These are phyloP conservation scores for Hydractinia symbiolongicarpus DNA, from an alignment of 30 jellyfish, hydroid and myxozoan genomes.

Conservation along the genomic window DNA sequence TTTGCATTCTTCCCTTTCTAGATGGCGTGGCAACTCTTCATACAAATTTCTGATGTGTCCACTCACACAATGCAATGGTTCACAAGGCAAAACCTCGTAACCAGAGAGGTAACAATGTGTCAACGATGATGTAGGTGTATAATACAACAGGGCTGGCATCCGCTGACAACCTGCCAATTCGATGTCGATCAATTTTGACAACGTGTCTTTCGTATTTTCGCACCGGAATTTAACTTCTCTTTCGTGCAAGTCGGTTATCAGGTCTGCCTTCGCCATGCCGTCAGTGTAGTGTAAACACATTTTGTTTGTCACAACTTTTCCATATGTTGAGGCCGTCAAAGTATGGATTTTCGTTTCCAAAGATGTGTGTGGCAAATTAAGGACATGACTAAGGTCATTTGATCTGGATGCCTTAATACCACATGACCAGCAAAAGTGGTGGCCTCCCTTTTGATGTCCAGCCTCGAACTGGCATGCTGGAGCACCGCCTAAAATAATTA, in stretches of 20 bases:
- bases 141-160: conserved; percentile 23
- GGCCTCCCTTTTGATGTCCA: conserved; percentile 33
- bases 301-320: not conserved
- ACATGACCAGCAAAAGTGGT: conserved; percentile 25
- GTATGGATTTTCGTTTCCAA: conserved; percentile 4
- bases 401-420: conserved; percentile 17
- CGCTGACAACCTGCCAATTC: conserved; percentile 33
- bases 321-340: not conserved
- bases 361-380: conserved; percentile 1
- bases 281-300: not conserved
- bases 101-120: not conserved
- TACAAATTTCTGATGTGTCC: conserved; percentile 32
- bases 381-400: not conserved
- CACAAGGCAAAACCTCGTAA: conserved; percentile 34
- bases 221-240: conserved; percentile 11
- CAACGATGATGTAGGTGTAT: not conserved
- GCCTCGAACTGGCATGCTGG: conserved; percentile 37
- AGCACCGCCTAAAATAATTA: conserved; percentile 23
- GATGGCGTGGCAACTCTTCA: conserved; percentile 34
- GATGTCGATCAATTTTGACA: conserved; percentile 9
- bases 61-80: conserved; percentile 22
- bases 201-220: not conserved
- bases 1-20: not conserved
- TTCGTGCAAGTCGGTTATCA: conserved; percentile 20
- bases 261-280: conserved; percentile 7